Percentiles rank a stretch among this genome's conserved stretches.
Conservation (phyloP, 2,888 invertebrate genomes). For the Meteorus cinctellus region DNA sequence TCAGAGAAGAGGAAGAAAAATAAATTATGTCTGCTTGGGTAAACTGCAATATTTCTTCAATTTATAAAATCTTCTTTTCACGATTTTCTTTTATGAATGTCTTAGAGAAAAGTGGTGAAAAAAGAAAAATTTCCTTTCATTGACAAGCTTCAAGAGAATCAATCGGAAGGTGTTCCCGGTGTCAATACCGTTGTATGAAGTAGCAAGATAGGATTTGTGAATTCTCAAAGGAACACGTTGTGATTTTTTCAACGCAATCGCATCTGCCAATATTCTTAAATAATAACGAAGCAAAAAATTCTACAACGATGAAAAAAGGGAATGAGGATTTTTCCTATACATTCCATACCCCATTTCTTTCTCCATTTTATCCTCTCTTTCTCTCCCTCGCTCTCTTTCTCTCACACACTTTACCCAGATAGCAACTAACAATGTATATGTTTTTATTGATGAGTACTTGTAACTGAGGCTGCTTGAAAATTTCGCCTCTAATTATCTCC, state of each 20-base stretch:
- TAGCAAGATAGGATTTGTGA: background rate
- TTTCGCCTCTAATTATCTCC: slow-evolving; percentile 7
- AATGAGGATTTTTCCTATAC: background rate
- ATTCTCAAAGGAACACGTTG: background rate
- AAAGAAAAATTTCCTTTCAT: background rate
- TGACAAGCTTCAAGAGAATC: slow-evolving; percentile 1
- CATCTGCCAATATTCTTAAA: background rate
- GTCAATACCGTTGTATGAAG: background rate
- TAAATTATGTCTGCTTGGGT: background rate
- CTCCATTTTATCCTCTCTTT: too few species aligned
- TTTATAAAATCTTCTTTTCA: too few species aligned
- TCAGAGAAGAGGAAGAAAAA: background rate
- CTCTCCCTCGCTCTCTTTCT: background rate
- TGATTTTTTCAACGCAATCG: background rate
- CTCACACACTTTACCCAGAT: background rate
- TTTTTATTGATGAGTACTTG: background rate
- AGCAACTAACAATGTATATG: background rate
- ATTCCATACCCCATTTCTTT: too few species aligned
- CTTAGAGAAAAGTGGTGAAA: background rate
- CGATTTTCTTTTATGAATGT: background rate
- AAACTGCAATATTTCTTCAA: too few species aligned
- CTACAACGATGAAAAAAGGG: background rate
- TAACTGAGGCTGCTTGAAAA: slow-evolving; percentile 9
- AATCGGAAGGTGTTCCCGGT: background rate
- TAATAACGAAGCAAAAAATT: background rate